Conservation (phyloP, 1,140 invertebrate species). For the Oryctes rhinoceros region DNA sequence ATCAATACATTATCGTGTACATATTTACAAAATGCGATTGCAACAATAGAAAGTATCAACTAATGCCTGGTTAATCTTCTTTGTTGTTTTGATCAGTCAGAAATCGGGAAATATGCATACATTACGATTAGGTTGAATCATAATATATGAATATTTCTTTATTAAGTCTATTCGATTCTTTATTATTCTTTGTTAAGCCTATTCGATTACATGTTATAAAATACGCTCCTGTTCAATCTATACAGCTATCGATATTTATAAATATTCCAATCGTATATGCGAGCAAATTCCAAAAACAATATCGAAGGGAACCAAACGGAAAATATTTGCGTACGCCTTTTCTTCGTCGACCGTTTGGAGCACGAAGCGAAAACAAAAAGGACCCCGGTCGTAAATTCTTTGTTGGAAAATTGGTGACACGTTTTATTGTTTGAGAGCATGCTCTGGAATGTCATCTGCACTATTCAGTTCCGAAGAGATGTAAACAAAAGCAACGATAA, state of each 20-base stretch:
- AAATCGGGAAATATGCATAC: no score
- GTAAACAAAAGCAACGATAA: constrained; percentile 12
- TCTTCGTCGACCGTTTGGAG: background rate
- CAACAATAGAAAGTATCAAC: no score
- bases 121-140: no score
- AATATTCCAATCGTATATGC: background rate
- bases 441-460: constrained; percentile 13
- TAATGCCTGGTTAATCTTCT: no score
- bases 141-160: no score
- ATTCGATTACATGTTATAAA: no score
- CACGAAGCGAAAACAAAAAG: constrained; percentile 8
- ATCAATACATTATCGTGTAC: no score
- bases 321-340: background rate
- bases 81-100: no score
- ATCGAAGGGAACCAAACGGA: background rate
- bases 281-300: background rate
- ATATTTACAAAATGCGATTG: no score
- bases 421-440: constrained; percentile 1
- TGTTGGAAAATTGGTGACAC: constrained; percentile 20
- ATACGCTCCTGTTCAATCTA: no score
- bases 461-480: background rate
- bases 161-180: no score
- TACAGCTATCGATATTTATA: background rate
- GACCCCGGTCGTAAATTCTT: constrained; percentile 11
- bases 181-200: no score